Evolutionary conservation across 2,113 vertebrate species (phyloP), one percentile per base, ranked within the genome.

Genomic region (Oncorhynchus masou): DNA sequence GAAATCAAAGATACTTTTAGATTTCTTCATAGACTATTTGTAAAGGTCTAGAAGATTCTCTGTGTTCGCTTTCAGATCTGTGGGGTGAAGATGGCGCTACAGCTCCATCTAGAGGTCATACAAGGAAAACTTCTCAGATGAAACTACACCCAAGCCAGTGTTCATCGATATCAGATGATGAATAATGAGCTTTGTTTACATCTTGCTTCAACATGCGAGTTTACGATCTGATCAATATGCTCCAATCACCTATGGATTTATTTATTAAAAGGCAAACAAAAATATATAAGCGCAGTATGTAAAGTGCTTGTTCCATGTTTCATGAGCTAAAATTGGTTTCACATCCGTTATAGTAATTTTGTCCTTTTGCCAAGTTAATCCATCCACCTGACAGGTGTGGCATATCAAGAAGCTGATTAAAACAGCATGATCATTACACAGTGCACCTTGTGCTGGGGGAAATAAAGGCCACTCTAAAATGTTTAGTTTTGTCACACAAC

Each of bases 101-200:
- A 74, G 74, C 84, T 27, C 89, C 89, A 80, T 81, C 92, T 93
- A 78, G 72, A 81, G 91, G 24, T 27, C 20, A 20, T n/a, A 25
- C 2, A 73, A 16, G 39, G 39, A 45, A n/a, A 11, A 8, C 9
- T 45, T 45, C 39, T 45, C 5, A 66, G 25, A 54, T 20, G n/a
- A 13, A 8, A 22, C n/a, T 3, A 9, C 15, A 22, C 6, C n/a
- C 5, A 13, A 22, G 59, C n/a, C n/a, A 22, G n/a, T 1, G 5
- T 62, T 20, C 54, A 1, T 57, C 19, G 2, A 57, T 62, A 57
- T 62, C 19, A 62, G 19, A 24, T 62, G n/a, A 62, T 16, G 7
- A 62, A 57, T 20, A 62, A 62, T 5, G 7, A 22, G 59, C 9
- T n/a, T 24, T 5, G 20, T 62, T n/a, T 22, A 22, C 2, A 22